Evolutionary conservation across 2,888 invertebrate species (phyloP).

Genomic region (Nymphalis c-album): DNA sequence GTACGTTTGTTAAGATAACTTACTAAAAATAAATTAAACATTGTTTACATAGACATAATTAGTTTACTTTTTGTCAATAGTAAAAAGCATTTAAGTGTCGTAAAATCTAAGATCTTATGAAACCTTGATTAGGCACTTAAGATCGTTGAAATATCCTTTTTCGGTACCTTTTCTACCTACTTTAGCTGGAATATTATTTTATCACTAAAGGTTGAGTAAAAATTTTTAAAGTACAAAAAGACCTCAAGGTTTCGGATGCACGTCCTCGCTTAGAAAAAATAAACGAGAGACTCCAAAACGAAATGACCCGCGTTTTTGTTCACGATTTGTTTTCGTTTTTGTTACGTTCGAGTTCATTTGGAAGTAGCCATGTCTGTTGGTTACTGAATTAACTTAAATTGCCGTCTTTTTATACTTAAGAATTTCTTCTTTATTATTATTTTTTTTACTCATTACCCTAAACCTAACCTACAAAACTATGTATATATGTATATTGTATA

Average conservation of each 20-base stretch:
- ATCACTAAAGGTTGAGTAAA: constrained; percentile 72
- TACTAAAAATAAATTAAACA: too few relatives aligned
- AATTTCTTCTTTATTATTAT: too few relatives aligned
- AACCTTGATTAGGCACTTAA: constrained; percentile 75
- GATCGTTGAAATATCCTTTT: constrained; percentile 63
- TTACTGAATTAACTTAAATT: constrained; percentile 80
- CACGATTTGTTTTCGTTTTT: constrained; percentile 80
- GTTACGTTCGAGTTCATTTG: constrained; percentile 80
- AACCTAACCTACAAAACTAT: too few relatives aligned
- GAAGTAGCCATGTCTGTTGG: constrained; percentile 79
- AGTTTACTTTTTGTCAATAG: too few relatives aligned
- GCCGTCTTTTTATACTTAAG: constrained; percentile 63
- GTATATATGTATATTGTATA: too few relatives aligned
- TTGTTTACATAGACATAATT: too few relatives aligned
- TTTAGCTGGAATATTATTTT: constrained; percentile 68
- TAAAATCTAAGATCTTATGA: constrained; percentile 49
- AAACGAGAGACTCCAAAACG: constrained; percentile 76
- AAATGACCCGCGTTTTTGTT: constrained; percentile 81
- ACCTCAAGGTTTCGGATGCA: constrained; percentile 76
- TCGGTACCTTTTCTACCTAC: constrained; percentile 58
- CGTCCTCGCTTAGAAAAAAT: constrained; percentile 79
- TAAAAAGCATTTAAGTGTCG: too few relatives aligned
- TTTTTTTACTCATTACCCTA: too few relatives aligned
- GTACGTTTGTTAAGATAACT: too few relatives aligned
- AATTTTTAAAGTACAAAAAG: constrained; percentile 62